Evolutionary conservation across 2,797 vertebrate genomes (phyloP), one percentile per base, ranked within the genome.

Genomic region (Sardinella longiceps): DNA sequence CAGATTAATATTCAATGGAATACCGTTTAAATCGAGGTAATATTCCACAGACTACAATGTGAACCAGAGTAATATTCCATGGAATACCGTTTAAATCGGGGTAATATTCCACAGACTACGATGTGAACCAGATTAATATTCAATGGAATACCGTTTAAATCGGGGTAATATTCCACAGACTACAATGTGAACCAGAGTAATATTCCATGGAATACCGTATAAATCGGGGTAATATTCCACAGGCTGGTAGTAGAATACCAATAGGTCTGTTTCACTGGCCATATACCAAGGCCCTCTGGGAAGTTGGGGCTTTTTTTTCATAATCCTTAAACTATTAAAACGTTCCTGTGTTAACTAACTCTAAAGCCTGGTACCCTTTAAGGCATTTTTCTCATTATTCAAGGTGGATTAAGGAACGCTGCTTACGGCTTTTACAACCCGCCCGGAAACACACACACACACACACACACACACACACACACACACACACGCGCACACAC

Each of bases 401-500:
- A 77, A 77, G 33, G 70, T 20, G 70, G 70, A 77, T 77, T 77
- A 43, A 7, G 70, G 70, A 33, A 11, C 37, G 15, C 15, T 74
- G 66, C 18, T 33, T 4, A 37, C 14, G 66, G 15, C 33, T 74
- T 60, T 48, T 10, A 5, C 46, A 43, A 4, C 43, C 43, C 46
- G 1, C 46, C 12, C 46, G 5, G n/a, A n/a, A n/a, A n/a, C 12
- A 33, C 9, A 2, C 63, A 66, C 63, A 33, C 11, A 25, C 60
- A 63, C n/a, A 63, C 58, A 63, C 25, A 20, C 2, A 33, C 28
- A 70, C 15, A 70, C 63, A 70, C 63, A 70, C 28, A 70, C 12
- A 66, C 60, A 66, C 25, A 30, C 60, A 66, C 60, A 66, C 58
- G 28, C 58, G 28, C 58, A 63, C 58, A 63, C n/a, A 60, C 56